Conservation (phyloP, 1,140 invertebrate species). For the Zaprionus kolodkinae region DNA sequence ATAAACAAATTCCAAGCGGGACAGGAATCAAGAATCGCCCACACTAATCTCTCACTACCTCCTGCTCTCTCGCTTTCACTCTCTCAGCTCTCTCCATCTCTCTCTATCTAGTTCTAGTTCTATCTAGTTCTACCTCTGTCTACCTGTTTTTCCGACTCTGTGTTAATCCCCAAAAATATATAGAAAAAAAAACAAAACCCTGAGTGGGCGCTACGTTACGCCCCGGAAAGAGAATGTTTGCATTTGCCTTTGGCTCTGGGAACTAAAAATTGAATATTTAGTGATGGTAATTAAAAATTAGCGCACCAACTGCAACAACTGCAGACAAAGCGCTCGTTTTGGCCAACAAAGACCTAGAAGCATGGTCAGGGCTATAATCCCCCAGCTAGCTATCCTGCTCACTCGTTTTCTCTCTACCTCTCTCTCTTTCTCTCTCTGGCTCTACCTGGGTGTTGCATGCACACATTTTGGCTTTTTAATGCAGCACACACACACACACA, state of each 20-base stretch:
- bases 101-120: neutral
- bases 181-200: constrained; percentile 54
- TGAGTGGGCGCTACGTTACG: constrained; percentile 1
- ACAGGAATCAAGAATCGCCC: constrained; percentile 63
- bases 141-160: neutral
- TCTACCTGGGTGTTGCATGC: constrained; percentile 23
- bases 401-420: neutral
- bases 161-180: constrained; percentile 45
- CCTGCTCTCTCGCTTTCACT: neutral
- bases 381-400: constrained; percentile 35
- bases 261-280: constrained; percentile 83
- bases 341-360: constrained; percentile 35
- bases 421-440: neutral
- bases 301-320: constrained; percentile 49
- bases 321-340: constrained; percentile 29
- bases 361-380: constrained; percentile 57
- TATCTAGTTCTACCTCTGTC: neutral
- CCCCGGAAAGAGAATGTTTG: constrained; percentile 65
- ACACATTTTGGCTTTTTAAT: constrained; percentile 74
- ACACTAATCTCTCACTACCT: constrained; percentile 3
- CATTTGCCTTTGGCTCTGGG: constrained; percentile 54
- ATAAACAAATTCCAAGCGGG: constrained; percentile 63
- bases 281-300: constrained; percentile 81
- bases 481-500: constrained; percentile 32
- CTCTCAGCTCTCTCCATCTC: constrained; percentile 1